A percentile compares a stretch with the other conserved stretches of the same genome.
Evolutionary conservation across 1,140 invertebrate genomes (phyloP).

Genomic region (Orchesella cincta): DNA sequence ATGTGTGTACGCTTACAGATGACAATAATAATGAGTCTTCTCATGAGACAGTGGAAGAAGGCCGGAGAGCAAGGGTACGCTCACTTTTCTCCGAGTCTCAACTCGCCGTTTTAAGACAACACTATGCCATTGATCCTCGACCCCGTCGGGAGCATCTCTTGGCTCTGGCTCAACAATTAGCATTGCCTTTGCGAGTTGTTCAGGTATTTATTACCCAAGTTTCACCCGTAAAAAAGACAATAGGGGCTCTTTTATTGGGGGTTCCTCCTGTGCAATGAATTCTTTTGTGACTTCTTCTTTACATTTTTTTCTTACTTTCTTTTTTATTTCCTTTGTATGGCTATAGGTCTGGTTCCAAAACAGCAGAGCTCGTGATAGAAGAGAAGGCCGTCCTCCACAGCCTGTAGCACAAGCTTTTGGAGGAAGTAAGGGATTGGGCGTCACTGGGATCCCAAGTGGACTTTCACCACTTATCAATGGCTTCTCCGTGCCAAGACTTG

Average conservation of each 20-base stretch:
- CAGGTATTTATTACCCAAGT: slow-evolving; percentile 64
- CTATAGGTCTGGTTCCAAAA: slow-evolving; percentile 91
- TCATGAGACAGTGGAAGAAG: slow-evolving; percentile 58
- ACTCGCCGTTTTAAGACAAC: slow-evolving; percentile 79
- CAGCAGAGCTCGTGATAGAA: slow-evolving; percentile 84
- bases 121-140: slow-evolving; percentile 84
- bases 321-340: background rate
- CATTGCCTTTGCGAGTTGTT: slow-evolving; percentile 88
- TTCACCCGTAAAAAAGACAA: slow-evolving; percentile 22
- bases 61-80: slow-evolving; percentile 77
- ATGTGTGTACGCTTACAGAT: slow-evolving; percentile 32
- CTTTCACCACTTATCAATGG: slow-evolving; percentile 27
- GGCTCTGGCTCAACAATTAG: slow-evolving; percentile 83
- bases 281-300: background rate
- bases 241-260: slow-evolving; percentile 23
- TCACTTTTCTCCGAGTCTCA: slow-evolving; percentile 93
- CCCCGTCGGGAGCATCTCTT: slow-evolving; percentile 91
- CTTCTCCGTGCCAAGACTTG: slow-evolving; percentile 29
- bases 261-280: slow-evolving; percentile 18
- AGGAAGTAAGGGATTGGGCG: slow-evolving; percentile 19
- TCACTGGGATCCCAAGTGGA: slow-evolving; percentile 1
- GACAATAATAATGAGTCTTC: slow-evolving; percentile 49
- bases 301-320: background rate
- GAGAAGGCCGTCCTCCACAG: slow-evolving; percentile 65
- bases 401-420: slow-evolving; percentile 49